These are phyloP conservation scores for Drosophila gaucha DNA, from an alignment of 2,888 invertebrate genomes.

Conservation along the genomic window DNA sequence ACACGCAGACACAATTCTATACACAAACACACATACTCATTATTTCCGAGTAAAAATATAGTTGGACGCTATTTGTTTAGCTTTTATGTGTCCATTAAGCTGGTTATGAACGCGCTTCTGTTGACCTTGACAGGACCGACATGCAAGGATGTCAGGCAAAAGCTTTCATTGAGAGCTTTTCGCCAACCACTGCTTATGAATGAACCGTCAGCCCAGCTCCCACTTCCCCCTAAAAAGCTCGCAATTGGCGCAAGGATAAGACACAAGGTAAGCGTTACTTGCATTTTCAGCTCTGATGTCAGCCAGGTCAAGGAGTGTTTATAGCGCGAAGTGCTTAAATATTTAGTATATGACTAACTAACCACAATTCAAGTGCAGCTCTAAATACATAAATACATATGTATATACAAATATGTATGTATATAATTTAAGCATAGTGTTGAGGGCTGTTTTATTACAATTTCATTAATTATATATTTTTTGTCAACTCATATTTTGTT, in stretches of 20 bases:
- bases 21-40: slow-evolving; percentile 3
- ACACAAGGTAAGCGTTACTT: slow-evolving; percentile 28
- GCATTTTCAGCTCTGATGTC: slow-evolving; percentile 22
- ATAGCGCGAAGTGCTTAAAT: background rate
- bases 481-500: background rate
- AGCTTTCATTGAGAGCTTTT: slow-evolving; percentile 43
- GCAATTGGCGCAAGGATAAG: slow-evolving; percentile 45
- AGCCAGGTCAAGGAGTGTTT: slow-evolving; percentile 59
- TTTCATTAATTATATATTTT: background rate
- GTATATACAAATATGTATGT: too few species aligned
- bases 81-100: slow-evolving; percentile 33
- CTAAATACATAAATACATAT: too few species aligned
- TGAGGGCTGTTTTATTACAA: background rate
- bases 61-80: slow-evolving; percentile 32
- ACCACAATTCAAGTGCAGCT: background rate
- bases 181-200: slow-evolving; percentile 40
- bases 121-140: slow-evolving; percentile 65
- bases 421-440: background rate
- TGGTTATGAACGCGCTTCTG: slow-evolving; percentile 9
- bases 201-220: slow-evolving; percentile 34
- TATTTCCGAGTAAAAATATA: slow-evolving; percentile 17
- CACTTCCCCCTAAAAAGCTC: slow-evolving; percentile 57
- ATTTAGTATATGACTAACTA: slow-evolving; percentile 9
- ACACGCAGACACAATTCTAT: slow-evolving; percentile 6
- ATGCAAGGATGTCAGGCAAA: slow-evolving; percentile 37